Percentiles rank a stretch among this genome's conserved stretches.
phyloP scores from a whole-genome alignment of 1,140 invertebrate species.

The Meteorus sp. region DNA sequence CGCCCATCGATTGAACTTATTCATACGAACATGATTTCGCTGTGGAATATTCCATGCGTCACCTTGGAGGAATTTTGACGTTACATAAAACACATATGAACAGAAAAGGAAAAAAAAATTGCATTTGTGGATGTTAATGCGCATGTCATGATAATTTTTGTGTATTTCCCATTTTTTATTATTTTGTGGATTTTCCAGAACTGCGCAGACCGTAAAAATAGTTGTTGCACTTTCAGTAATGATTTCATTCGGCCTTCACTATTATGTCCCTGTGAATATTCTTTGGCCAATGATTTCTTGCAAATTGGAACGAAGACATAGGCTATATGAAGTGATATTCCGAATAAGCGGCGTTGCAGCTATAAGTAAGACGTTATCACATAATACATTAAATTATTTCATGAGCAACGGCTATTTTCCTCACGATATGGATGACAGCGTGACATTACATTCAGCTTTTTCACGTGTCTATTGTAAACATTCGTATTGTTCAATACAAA shows the following conservation, averaged over 20 bases:
- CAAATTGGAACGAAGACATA: conserved; percentile 18
- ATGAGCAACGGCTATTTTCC: no score
- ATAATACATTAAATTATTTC: no score
- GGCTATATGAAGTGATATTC: conserved; percentile 28
- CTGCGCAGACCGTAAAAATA: conserved; percentile 36
- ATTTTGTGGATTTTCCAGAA: conserved; percentile 26
- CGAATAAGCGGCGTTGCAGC: conserved; percentile 27
- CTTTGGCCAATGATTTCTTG: conserved; percentile 37
- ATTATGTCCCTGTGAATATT: conserved; percentile 37
- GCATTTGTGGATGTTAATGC: no score
- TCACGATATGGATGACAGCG: no score
- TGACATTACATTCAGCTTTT: no score
- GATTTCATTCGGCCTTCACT: conserved; percentile 36
- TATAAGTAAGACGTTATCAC: conserved; percentile 38
- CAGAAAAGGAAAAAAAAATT: background rate
- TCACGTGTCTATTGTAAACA: no score
- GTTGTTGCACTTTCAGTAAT: conserved; percentile 36
- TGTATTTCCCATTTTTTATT: background rate
- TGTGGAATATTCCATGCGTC: conserved; percentile 17
- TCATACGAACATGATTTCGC: background rate
- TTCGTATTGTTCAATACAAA: no score
- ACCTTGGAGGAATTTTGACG: background rate
- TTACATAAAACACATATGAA: background rate
- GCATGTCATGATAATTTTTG: no score
- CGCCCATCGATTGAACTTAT: background rate